Evolutionary conservation across 1,140 invertebrate species (phyloP).

Genomic region (Mycetomoellerius zeteki): DNA sequence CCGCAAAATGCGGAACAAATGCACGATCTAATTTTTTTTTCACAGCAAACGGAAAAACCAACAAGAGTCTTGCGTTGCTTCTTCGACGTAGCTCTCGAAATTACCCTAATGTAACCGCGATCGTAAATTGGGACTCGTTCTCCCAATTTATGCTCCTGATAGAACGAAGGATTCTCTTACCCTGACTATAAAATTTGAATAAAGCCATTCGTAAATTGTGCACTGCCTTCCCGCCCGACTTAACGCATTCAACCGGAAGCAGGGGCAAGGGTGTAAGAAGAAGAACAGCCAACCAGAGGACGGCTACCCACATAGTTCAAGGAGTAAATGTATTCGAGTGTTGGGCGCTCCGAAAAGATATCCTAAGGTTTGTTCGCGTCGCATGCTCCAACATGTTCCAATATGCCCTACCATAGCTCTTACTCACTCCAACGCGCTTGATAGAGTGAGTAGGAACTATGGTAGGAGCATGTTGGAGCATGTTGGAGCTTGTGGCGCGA

Average conservation of each 20-base stretch:
- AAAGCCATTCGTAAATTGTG: constrained; percentile 63
- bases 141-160: constrained; percentile 29
- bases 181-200: constrained; percentile 62
- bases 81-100: neutral
- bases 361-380: too few relatives aligned
- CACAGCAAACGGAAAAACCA: neutral
- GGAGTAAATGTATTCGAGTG: neutral
- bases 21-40: neutral
- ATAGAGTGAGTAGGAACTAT: too few relatives aligned
- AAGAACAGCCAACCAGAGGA: constrained; percentile 4
- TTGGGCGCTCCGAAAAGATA: neutral
- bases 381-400: too few relatives aligned
- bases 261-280: constrained; percentile 15
- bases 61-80: neutral
- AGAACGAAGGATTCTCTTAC: constrained; percentile 1
- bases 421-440: too few relatives aligned
- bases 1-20: constrained; percentile 39
- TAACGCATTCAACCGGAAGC: constrained; percentile 20
- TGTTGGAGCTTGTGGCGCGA: too few relatives aligned
- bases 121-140: constrained; percentile 14
- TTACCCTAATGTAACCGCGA: constrained; percentile 14
- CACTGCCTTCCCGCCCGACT: constrained; percentile 28
- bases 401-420: too few relatives aligned
- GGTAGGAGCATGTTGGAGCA: too few relatives aligned
- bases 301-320: neutral